Conservation (phyloP, 1,140 invertebrate genomes). For the Stratiolaelaps scimitus region DNA sequence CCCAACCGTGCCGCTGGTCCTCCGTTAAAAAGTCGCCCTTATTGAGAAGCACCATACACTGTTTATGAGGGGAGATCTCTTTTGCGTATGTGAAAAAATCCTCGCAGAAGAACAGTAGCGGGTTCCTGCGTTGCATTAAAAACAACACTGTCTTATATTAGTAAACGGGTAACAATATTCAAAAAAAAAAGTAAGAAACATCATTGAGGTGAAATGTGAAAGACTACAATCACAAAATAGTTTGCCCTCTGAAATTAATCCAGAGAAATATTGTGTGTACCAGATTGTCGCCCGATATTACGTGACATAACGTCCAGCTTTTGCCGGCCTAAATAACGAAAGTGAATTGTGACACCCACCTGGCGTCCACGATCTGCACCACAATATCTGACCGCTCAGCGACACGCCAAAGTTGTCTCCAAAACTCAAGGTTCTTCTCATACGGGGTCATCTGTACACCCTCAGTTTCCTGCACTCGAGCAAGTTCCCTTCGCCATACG, state of each 20-base stretch:
- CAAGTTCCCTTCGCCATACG: slow-evolving; percentile 69
- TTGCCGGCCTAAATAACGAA: too few relatives aligned
- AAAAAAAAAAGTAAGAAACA: too few relatives aligned
- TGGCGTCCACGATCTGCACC: slow-evolving; percentile 87
- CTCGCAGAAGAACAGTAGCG: slow-evolving; percentile 76
- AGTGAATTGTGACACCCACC: neutral
- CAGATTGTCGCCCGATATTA: too few relatives aligned
- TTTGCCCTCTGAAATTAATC: too few relatives aligned
- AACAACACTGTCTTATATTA: too few relatives aligned
- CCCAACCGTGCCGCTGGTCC: slow-evolving; percentile 69
- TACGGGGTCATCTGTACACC: slow-evolving; percentile 76
- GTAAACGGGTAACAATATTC: too few relatives aligned
- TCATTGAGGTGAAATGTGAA: too few relatives aligned
- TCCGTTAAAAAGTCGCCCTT: slow-evolving; percentile 87
- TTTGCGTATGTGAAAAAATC: slow-evolving; percentile 89
- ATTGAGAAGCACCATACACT: slow-evolving; percentile 77
- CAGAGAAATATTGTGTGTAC: too few relatives aligned
- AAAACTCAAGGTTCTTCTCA: slow-evolving; percentile 95
- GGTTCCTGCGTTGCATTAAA: slow-evolving; percentile 55
- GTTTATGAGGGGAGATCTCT: slow-evolving; percentile 59
- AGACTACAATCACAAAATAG: too few relatives aligned
- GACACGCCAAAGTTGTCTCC: slow-evolving; percentile 96
- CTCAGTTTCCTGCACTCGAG: slow-evolving; percentile 40
- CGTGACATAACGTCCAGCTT: too few relatives aligned
- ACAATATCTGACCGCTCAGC: slow-evolving; percentile 87